Conservation (phyloP, 2,797 vertebrate species). For the Melanotaenia parkinsoni region DNA sequence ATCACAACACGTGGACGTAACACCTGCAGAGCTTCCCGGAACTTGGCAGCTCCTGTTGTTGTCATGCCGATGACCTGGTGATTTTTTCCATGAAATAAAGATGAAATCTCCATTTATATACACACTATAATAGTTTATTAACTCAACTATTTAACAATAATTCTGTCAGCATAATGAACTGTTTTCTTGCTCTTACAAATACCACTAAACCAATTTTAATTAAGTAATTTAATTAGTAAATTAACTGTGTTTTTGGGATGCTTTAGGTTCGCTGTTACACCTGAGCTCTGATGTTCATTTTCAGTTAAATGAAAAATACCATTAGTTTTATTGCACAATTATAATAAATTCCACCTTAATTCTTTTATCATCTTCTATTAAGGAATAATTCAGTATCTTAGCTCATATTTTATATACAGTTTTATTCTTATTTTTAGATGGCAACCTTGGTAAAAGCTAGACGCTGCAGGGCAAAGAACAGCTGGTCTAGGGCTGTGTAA, state of each 20-base stretch:
- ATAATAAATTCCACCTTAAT: background rate
- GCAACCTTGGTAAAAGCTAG: background rate
- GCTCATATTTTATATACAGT: background rate
- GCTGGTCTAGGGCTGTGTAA: background rate
- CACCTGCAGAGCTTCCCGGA: conserved; percentile 86
- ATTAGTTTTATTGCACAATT: background rate
- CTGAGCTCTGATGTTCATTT: background rate
- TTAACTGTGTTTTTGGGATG: background rate
- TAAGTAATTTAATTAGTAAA: too few relatives aligned
- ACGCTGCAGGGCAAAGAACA: background rate
- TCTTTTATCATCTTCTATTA: background rate
- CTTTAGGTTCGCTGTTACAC: background rate
- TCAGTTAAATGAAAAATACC: background rate
- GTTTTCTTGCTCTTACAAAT: background rate
- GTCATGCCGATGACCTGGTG: conserved; percentile 93
- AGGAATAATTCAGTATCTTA: background rate
- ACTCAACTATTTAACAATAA: background rate
- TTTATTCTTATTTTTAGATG: background rate
- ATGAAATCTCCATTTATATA: conserved; percentile 4
- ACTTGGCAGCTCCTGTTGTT: conserved; percentile 96
- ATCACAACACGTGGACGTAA: conserved; percentile 87
- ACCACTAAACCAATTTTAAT: background rate
- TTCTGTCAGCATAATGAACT: background rate
- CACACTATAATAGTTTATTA: background rate
- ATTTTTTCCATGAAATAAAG: background rate